These are phyloP conservation scores for Momotus momota DNA, from an alignment of 2,797 vertebrate genomes.

Conservation along the genomic window DNA sequence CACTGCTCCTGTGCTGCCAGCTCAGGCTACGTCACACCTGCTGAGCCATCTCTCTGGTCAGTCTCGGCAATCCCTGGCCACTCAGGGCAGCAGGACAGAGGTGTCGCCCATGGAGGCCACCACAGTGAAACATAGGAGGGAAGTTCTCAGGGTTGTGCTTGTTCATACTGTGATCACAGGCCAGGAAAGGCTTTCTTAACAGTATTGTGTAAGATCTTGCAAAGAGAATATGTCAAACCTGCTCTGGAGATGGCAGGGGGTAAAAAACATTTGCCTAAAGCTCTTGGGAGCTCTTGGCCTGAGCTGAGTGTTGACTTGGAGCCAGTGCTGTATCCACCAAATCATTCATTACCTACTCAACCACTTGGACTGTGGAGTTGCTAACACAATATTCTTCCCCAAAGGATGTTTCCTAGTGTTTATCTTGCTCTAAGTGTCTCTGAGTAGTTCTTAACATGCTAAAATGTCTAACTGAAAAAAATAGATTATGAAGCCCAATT, in stretches of 20 bases:
- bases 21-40: background rate
- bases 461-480: background rate
- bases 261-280: background rate
- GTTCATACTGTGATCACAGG: background rate
- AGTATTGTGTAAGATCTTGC: background rate
- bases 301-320: background rate
- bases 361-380: background rate
- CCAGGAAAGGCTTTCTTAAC: background rate
- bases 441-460: background rate
- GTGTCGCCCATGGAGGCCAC: background rate
- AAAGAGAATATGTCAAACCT: background rate
- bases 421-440: conserved; percentile 5
- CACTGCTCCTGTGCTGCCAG: background rate
- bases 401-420: background rate
- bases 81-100: background rate
- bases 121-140: background rate
- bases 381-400: background rate
- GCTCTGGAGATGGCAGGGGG: background rate
- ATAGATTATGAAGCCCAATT: background rate
- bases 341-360: background rate
- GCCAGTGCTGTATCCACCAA: background rate
- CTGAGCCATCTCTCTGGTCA: background rate
- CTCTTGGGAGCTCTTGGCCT: background rate
- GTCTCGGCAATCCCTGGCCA: background rate
- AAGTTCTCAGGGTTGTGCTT: background rate